phyloP scores from a whole-genome alignment of 2,888 invertebrate species.

The Ochlodes sylvanus region DNA sequence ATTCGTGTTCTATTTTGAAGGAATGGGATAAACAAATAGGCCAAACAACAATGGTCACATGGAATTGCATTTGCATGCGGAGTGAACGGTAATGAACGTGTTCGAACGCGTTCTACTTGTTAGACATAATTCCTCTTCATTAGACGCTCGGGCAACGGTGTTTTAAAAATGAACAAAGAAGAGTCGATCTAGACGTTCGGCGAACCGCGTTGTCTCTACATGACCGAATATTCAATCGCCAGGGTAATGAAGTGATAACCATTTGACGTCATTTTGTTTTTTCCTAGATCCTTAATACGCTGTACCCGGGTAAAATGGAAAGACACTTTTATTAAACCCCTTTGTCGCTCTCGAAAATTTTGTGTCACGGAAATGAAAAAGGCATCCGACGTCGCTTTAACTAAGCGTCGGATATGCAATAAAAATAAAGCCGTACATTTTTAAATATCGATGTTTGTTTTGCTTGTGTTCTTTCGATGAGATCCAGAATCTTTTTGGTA shows the following conservation, averaged over 20 bases:
- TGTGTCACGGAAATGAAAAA: slow-evolving; percentile 1
- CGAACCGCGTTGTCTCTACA: slow-evolving; percentile 2
- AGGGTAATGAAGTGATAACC: slow-evolving; percentile 28
- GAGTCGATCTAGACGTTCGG: slow-evolving; percentile 22
- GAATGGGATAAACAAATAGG: slow-evolving; percentile 33
- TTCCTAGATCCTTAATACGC: slow-evolving; percentile 5
- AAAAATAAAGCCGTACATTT: too few species aligned
- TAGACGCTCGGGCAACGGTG: slow-evolving; percentile 31
- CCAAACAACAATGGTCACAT: slow-evolving; percentile 31
- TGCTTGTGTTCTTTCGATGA: too few species aligned
- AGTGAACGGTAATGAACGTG: slow-evolving; percentile 35
- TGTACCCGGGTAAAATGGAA: slow-evolving; percentile 9
- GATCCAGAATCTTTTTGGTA: too few species aligned
- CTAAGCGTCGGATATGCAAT: too few species aligned
- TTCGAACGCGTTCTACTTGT: slow-evolving; percentile 33
- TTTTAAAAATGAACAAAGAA: slow-evolving; percentile 28
- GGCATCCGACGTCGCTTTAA: too few species aligned
- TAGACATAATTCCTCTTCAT: slow-evolving; percentile 38
- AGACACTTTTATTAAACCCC: slow-evolving; percentile 15
- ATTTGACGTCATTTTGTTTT: slow-evolving; percentile 23
- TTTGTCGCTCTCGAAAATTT: slow-evolving; percentile 18
- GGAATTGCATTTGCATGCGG: slow-evolving; percentile 35
- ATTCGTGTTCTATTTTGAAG: slow-evolving; percentile 32
- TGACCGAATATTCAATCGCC: slow-evolving; percentile 29
- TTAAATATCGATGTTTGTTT: too few species aligned